Percentiles rank a stretch among this genome's conserved stretches.
Evolutionary conservation across 2,888 invertebrate species (phyloP).

Genomic region (Orthosia cruda): DNA sequence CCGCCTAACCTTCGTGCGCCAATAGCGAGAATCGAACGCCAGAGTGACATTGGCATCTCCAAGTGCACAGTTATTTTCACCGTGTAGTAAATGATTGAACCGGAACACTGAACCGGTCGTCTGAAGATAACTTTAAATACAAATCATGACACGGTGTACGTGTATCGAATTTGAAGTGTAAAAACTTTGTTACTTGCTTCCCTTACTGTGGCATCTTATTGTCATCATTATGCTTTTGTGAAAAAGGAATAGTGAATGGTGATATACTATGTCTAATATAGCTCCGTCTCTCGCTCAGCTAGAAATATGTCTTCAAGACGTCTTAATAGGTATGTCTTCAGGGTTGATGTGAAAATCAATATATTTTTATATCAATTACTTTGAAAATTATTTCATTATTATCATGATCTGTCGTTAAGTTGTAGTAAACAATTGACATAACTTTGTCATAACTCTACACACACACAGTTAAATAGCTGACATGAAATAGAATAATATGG

Average conservation of each 20-base stretch:
- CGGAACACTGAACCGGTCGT: background rate
- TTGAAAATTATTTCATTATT: background rate
- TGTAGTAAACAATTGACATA: background rate
- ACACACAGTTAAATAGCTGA: slow-evolving; percentile 29
- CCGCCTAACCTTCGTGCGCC: no score
- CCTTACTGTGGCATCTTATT: no score
- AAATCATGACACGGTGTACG: slow-evolving; percentile 17
- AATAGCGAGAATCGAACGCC: no score
- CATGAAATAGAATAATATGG: slow-evolving; percentile 15
- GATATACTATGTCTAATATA: no score
- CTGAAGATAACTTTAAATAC: background rate
- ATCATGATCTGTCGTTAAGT: slow-evolving; percentile 15
- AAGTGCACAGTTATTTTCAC: no score
- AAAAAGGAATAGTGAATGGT: no score
- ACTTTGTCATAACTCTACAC: slow-evolving; percentile 28
- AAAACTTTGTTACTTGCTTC: background rate
- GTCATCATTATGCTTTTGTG: no score
- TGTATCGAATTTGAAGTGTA: background rate
- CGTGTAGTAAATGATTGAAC: background rate
- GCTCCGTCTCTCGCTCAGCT: no score
- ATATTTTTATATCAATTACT: background rate
- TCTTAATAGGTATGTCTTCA: no score
- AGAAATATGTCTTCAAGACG: no score
- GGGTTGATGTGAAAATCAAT: no score
- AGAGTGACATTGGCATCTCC: no score